Evolutionary conservation across 1,140 invertebrate species (phyloP), one percentile per base, ranked within the genome.

Genomic region (Zelostemma sp.): DNA sequence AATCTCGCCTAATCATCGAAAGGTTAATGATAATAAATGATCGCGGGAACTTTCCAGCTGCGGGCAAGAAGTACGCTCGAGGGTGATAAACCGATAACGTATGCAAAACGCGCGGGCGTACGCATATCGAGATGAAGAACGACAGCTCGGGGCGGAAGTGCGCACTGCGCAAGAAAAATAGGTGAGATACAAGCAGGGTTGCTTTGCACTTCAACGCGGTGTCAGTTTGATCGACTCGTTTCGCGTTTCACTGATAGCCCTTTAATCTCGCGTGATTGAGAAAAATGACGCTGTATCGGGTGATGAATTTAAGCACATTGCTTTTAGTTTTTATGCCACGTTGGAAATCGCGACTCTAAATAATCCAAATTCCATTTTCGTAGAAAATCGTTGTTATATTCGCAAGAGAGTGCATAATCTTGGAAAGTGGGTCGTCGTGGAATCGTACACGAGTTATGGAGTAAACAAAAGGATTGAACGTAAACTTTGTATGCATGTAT

Each of bases 1-100:
- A 73, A 73, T 73, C 70, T 73, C 65, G 54, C 58, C 65, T 73
- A 73, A 73, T 73, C 70, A 73, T 73, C 65, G 62, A 73, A 73
- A 25, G 61, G 60, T 73, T 73, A 73, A 73, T 73, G 70, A 68
- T 73, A 68, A 73, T 48, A 62, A 68, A 73, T 65, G 70, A 68
- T 68, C 49, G 41, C 50, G 62, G 45, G 48, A 73, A 73, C 65
- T 68, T 68, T 62, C 57, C 61, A 65, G 65, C 57, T 65, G 66
- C 61, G 49, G 55, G 46, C 61, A 55, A 68, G 61, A 73, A 68
- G 62, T 64, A 55, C 43, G 35, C 64, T 58, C 31, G 45, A 59
- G 70, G 65, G 62, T 71, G 68, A 71, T 71, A 71, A 71, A 65
- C 62, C 62, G 68, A 71, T 71, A 71, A 65, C 68, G 49, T 70